phyloP scores from a whole-genome alignment of 2,797 vertebrate genomes.

The Mycteria americana region DNA sequence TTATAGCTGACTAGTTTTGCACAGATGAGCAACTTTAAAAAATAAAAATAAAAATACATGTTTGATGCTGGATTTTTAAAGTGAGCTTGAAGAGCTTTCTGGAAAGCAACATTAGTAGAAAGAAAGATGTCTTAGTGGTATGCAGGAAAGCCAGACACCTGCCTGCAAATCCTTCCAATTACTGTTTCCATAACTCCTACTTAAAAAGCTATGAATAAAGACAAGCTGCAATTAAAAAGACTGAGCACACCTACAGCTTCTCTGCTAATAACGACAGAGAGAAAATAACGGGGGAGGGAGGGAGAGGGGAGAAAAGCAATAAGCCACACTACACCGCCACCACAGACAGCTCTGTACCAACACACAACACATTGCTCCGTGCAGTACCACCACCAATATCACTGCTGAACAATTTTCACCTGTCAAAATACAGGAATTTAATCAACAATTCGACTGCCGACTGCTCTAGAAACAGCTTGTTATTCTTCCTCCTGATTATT shows the following conservation, averaged over 20 bases:
- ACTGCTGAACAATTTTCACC: background rate
- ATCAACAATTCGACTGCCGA: background rate
- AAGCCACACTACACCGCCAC: background rate
- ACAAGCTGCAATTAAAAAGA: slow-evolving; percentile 49
- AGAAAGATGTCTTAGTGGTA: background rate
- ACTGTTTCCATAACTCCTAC: slow-evolving; percentile 57
- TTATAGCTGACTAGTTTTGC: background rate
- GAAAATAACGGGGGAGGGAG: background rate
- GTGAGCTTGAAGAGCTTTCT: slow-evolving; percentile 12
- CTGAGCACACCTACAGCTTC: slow-evolving; percentile 45
- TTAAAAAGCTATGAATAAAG: slow-evolving; percentile 61
- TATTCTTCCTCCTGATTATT: background rate
- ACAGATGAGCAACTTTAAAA: background rate
- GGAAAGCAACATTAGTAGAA: background rate
- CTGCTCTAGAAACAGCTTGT: background rate
- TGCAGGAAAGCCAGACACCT: slow-evolving; percentile 35
- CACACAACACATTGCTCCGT: rapidly evolving
- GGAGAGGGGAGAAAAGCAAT: background rate
- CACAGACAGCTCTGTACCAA: background rate
- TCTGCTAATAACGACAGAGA: background rate
- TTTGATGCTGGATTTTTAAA: background rate
- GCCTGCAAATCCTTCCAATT: slow-evolving; percentile 34
- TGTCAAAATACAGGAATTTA: background rate
- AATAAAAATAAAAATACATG: background rate
- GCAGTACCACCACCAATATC: background rate